Conservation (phyloP, 2,888 invertebrate genomes). For the Drosophila mayaguana region DNA sequence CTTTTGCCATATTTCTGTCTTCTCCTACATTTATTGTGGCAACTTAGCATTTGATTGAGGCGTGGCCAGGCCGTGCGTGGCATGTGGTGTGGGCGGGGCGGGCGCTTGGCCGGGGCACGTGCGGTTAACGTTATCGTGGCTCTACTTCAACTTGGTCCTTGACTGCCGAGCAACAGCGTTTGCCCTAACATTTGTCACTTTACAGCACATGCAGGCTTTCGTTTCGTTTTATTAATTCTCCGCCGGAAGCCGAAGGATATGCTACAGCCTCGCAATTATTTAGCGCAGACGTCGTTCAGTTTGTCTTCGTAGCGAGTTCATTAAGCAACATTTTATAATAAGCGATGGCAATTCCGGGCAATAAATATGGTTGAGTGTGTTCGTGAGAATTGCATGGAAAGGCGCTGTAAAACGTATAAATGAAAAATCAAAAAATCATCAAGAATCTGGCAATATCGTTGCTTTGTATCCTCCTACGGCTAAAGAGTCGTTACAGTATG, state of each 20-base stretch:
- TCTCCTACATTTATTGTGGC: constrained; percentile 48
- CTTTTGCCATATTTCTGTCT: constrained; percentile 36
- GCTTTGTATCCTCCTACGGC: background rate
- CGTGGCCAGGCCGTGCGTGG: constrained; percentile 6
- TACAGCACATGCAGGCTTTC: constrained; percentile 32
- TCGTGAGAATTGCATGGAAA: background rate
- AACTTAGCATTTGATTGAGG: constrained; percentile 56
- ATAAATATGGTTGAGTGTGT: background rate
- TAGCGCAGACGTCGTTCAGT: background rate
- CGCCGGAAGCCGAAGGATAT: constrained; percentile 11
- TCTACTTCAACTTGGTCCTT: constrained; percentile 36
- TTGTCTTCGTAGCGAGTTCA: background rate
- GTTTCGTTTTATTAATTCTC: constrained; percentile 13
- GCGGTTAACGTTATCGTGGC: constrained; percentile 38
- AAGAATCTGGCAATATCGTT: background rate
- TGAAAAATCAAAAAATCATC: too few relatives aligned
- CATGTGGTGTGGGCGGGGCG: background rate
- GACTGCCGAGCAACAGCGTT: constrained; percentile 33
- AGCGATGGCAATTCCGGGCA: background rate
- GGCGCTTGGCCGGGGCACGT: constrained; percentile 29
- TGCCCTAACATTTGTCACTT: constrained; percentile 51
- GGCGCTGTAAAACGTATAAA: background rate
- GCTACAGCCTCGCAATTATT: constrained; percentile 15
- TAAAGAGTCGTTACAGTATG: too few relatives aligned
- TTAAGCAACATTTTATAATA: constrained; percentile 8